These are phyloP conservation scores for Pipistrellus pipistrellus DNA, from an alignment of 2,797 vertebrate genomes.

Conservation along the genomic window DNA sequence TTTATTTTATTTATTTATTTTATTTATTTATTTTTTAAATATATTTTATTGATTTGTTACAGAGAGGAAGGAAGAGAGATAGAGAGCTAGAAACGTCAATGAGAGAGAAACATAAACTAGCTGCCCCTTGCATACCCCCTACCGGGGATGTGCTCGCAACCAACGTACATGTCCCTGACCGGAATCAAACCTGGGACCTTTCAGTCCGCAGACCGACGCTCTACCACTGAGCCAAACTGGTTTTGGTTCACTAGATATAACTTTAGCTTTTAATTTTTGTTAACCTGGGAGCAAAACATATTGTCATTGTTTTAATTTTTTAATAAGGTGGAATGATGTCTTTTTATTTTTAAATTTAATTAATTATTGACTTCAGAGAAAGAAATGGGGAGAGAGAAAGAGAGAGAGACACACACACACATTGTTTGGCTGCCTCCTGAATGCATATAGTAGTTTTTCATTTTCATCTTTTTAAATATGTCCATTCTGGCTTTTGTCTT, in stretches of 20 bases:
- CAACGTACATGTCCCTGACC: too few species aligned
- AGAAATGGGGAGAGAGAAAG: not conserved
- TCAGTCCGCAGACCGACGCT: too few species aligned
- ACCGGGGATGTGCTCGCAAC: too few species aligned
- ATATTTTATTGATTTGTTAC: too few species aligned
- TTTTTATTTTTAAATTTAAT: not conserved
- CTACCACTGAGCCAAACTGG: too few species aligned
- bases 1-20: too few species aligned
- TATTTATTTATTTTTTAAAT: too few species aligned
- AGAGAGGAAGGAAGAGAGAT: too few species aligned
- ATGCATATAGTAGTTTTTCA: not conserved
- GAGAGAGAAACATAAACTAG: too few species aligned
- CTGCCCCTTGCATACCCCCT: too few species aligned
- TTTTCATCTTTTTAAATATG: not conserved
- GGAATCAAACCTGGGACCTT: too few species aligned
- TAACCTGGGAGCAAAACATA: not conserved
- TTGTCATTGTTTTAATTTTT: not conserved
- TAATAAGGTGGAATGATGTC: not conserved
- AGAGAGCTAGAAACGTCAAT: too few species aligned
- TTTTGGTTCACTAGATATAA: not conserved
- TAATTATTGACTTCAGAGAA: not conserved
- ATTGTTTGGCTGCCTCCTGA: not conserved
- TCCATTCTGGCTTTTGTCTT: not conserved
- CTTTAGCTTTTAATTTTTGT: slow-evolving; percentile 24
- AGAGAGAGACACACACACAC: not conserved